These are phyloP conservation scores for Megaceryle torquata DNA, from an alignment of 2,113 vertebrate genomes.

Conservation along the genomic window DNA sequence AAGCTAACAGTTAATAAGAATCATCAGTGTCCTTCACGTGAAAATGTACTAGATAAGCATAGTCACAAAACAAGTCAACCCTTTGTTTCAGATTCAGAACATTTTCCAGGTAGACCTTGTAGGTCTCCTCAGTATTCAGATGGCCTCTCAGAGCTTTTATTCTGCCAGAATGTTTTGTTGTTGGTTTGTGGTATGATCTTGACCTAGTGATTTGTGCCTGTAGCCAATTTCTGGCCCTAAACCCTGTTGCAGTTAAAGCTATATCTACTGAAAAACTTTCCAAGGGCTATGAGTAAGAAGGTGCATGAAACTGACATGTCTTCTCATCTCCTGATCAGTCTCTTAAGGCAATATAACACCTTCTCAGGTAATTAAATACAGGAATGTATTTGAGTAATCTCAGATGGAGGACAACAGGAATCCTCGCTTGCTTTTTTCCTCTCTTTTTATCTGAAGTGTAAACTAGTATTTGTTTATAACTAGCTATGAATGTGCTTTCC, in stretches of 20 bases:
- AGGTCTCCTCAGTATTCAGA: background rate
- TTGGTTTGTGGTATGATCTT: conserved; percentile 38
- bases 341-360: conserved; percentile 80
- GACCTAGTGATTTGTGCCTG: conserved; percentile 41
- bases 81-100: background rate
- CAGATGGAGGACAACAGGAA: conserved; percentile 69
- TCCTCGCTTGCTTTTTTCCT: conserved; percentile 54
- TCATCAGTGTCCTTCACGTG: background rate
- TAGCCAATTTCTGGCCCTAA: conserved; percentile 44
- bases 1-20: background rate
- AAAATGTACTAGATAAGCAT: background rate
- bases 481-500: conserved; percentile 63
- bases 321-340: conserved; percentile 65
- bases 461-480: conserved; percentile 78
- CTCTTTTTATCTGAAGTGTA: conserved; percentile 68
- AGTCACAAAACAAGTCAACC: background rate
- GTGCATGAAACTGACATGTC: conserved; percentile 64
- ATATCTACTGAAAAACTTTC: conserved; percentile 68
- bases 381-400: conserved; percentile 75
- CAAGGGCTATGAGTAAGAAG: conserved; percentile 59
- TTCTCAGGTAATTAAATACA: conserved; percentile 84
- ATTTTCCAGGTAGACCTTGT: background rate
- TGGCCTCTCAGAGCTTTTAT: background rate
- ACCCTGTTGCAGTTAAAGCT: conserved; percentile 65
- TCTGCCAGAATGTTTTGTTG: background rate